Percentiles rank a stretch among this genome's conserved stretches.
Evolutionary conservation across 1,140 invertebrate species (phyloP).

Genomic region (Tetraneura akinire): DNA sequence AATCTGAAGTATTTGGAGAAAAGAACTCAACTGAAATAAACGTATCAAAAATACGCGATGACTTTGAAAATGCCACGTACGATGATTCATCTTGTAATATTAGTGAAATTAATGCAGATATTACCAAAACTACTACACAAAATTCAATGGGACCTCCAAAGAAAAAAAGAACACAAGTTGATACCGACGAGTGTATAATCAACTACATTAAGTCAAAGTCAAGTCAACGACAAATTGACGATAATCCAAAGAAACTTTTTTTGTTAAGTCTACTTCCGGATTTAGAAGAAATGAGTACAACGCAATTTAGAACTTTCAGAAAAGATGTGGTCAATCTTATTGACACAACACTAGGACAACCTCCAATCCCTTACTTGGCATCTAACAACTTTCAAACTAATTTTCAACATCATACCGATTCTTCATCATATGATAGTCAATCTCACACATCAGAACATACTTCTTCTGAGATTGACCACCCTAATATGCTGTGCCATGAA

Average conservation of each 20-base stretch:
- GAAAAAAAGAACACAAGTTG: slow-evolving; percentile 8
- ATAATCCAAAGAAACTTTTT: not conserved
- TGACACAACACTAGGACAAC: not conserved
- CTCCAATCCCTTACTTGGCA: not conserved
- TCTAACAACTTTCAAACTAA: slow-evolving; percentile 2
- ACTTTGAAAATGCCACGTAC: too few species aligned
- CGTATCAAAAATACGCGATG: too few species aligned
- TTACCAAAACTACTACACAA: too few species aligned
- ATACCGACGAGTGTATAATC: not conserved
- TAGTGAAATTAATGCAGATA: too few species aligned
- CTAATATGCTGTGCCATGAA: not conserved
- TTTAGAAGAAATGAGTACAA: slow-evolving; percentile 13
- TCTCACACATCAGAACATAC: slow-evolving; percentile 21
- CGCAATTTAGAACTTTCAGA: not conserved
- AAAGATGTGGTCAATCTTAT: not conserved
- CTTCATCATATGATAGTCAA: slow-evolving; percentile 8
- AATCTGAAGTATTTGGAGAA: too few species aligned
- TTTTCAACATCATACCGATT: not conserved
- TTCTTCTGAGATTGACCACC: not conserved
- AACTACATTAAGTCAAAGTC: not conserved
- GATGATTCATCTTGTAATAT: too few species aligned
- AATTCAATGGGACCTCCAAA: not conserved
- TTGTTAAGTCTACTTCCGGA: not conserved
- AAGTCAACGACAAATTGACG: not conserved
- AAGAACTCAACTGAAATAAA: too few species aligned